Conservation (phyloP, 2,888 invertebrate species). For the Drosophila kuntzei region DNA sequence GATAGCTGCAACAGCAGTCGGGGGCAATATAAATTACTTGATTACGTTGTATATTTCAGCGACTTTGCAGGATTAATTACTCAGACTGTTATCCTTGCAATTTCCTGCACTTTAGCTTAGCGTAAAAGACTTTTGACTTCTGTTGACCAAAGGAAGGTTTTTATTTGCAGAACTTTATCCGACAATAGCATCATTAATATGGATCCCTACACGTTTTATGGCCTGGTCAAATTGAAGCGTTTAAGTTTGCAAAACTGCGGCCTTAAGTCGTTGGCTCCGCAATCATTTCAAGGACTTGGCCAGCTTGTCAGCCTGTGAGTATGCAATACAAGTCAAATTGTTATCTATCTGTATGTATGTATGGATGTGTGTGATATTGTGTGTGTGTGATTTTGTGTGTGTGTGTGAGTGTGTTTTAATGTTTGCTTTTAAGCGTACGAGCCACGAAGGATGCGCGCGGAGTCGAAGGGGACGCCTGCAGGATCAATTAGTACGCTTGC, state of each 20-base stretch:
- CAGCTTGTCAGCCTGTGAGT: conserved; percentile 85
- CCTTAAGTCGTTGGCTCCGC: conserved; percentile 84
- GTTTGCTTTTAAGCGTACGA: conserved; percentile 70
- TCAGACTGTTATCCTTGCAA: conserved; percentile 71
- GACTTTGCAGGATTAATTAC: conserved; percentile 74
- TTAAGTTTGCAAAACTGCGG: conserved; percentile 86
- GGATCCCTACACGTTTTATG: conserved; percentile 88
- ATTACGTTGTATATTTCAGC: conserved; percentile 68
- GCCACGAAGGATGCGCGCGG: conserved; percentile 46
- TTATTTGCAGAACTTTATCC: conserved; percentile 87
- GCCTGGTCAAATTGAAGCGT: conserved; percentile 85
- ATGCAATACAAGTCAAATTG: conserved; percentile 55
- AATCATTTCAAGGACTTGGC: conserved; percentile 84
- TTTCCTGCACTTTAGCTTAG: conserved; percentile 64
- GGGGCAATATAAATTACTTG: conserved; percentile 73
- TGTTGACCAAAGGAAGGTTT: conserved; percentile 73
- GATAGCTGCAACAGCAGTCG: conserved; percentile 14
- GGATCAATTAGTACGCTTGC: conserved; percentile 68
- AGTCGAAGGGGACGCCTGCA: conserved; percentile 42
- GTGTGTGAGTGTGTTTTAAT: conserved; percentile 48
- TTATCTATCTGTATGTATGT: conserved; percentile 10
- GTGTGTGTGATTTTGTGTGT: conserved; percentile 24
- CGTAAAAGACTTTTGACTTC: conserved; percentile 50
- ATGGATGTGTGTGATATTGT: conserved; percentile 21
- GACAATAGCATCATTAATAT: conserved; percentile 91